Percentiles rank a stretch among this genome's conserved stretches.
Evolutionary conservation across 2,888 invertebrate species (phyloP).

Genomic region (Polyommatus iphigenia): DNA sequence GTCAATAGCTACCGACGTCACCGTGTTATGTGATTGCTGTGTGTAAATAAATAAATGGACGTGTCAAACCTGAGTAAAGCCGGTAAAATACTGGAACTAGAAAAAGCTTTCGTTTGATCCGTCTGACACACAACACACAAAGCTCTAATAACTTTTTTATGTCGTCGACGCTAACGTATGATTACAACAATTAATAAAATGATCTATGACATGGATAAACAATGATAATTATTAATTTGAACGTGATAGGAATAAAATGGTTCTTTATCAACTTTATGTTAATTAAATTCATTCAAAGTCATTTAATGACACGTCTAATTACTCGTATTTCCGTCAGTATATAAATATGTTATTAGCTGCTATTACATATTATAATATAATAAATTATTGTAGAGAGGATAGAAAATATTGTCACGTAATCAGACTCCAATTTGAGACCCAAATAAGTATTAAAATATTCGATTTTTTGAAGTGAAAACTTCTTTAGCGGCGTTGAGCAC

Average conservation of each 20-base stretch:
- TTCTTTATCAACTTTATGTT: background rate
- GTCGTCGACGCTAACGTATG: background rate
- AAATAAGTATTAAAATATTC: too few species aligned
- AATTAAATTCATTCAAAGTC: too few species aligned
- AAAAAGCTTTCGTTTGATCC: background rate
- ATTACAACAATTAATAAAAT: background rate
- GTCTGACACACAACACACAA: background rate
- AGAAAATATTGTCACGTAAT: too few species aligned
- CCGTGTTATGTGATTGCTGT: background rate
- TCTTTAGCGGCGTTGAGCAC: too few species aligned
- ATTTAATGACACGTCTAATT: too few species aligned
- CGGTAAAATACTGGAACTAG: background rate
- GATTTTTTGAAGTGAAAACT: too few species aligned
- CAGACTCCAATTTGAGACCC: too few species aligned
- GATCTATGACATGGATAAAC: background rate
- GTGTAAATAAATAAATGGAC: slow-evolving; percentile 22
- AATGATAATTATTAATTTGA: background rate
- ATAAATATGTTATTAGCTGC: too few species aligned
- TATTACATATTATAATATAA: too few species aligned
- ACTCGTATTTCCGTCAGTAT: too few species aligned
- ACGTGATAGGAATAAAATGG: background rate
- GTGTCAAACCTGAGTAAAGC: slow-evolving; percentile 13
- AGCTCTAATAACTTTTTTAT: background rate
- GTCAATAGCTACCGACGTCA: background rate
- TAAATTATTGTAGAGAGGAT: too few species aligned